Percentiles rank a stretch among this genome's conserved stretches.
These are phyloP conservation scores for Dyspetes luteomarginatus DNA, from an alignment of 2,888 invertebrate genomes.

Conservation along the genomic window DNA sequence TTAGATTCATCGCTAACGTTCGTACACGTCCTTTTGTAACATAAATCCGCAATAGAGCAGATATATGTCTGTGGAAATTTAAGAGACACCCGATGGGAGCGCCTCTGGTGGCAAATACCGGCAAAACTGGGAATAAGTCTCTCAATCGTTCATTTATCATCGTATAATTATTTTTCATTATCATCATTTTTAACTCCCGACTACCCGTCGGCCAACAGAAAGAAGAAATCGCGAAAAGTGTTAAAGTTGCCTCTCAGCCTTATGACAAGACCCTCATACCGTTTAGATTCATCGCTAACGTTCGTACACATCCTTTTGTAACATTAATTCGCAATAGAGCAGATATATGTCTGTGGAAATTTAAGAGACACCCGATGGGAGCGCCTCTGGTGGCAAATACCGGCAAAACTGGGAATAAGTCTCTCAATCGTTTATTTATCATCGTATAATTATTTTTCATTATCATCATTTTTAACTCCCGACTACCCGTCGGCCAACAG, in stretches of 20 bases:
- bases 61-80: not conserved
- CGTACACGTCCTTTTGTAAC: constrained; percentile 6
- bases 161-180: not conserved
- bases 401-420: not conserved
- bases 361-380: not conserved
- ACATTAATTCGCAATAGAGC: constrained; percentile 13
- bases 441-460: not conserved
- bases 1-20: not conserved
- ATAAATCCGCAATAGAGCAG: constrained; percentile 9
- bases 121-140: not conserved
- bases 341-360: not conserved
- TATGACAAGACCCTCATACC: not conserved
- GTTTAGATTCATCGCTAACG: not conserved
- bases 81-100: not conserved
- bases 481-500: too few relatives aligned
- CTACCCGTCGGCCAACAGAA: too few relatives aligned
- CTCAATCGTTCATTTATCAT: not conserved
- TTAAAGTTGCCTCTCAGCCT: constrained; percentile 40
- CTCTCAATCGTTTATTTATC: not conserved
- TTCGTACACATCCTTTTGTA: constrained; percentile 8
- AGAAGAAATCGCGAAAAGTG: constrained; percentile 54
- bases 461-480: too few relatives aligned
- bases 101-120: not conserved
- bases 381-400: not conserved
- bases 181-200: too few relatives aligned